Percentiles rank a stretch among this genome's conserved stretches.
These are phyloP conservation scores for Pycnonotus jocosus DNA, from an alignment of 2,113 vertebrate species.

Conservation along the genomic window DNA sequence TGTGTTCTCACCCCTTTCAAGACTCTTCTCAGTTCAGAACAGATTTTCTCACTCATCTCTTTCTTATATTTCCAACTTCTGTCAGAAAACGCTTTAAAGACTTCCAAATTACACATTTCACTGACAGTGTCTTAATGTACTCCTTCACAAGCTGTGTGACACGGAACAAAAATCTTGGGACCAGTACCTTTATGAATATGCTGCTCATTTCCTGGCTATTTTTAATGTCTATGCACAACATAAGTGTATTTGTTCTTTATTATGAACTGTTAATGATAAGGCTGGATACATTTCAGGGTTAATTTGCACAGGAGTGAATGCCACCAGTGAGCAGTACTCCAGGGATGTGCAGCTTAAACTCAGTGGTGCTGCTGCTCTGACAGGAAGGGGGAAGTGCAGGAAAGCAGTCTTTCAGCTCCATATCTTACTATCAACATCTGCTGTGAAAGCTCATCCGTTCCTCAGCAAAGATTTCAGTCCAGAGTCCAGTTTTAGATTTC, in stretches of 20 bases:
- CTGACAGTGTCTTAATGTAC: neutral
- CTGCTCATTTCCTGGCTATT: neutral
- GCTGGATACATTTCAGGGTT: neutral
- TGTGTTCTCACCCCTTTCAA: neutral
- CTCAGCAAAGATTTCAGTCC: neutral
- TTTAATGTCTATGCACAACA: rapidly evolving
- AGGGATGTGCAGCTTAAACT: neutral
- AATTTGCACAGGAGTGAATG: neutral
- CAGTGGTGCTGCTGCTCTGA: neutral
- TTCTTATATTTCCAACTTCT: neutral
- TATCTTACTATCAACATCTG: neutral
- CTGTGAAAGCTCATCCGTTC: neutral
- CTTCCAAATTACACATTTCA: neutral
- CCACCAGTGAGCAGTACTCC: neutral
- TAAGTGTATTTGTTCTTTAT: neutral
- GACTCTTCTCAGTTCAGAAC: neutral
- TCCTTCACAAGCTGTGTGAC: neutral
- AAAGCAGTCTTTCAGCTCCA: neutral
- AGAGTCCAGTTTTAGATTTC: neutral
- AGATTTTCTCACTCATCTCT: neutral
- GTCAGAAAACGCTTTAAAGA: neutral
- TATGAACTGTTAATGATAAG: neutral
- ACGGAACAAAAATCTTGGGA: neutral
- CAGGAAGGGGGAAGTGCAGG: neutral
- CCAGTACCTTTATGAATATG: neutral